Base-by-base conservation (phyloP, 2,113 vertebrate genomes). In the Proterorhinus semilunaris region DNA sequence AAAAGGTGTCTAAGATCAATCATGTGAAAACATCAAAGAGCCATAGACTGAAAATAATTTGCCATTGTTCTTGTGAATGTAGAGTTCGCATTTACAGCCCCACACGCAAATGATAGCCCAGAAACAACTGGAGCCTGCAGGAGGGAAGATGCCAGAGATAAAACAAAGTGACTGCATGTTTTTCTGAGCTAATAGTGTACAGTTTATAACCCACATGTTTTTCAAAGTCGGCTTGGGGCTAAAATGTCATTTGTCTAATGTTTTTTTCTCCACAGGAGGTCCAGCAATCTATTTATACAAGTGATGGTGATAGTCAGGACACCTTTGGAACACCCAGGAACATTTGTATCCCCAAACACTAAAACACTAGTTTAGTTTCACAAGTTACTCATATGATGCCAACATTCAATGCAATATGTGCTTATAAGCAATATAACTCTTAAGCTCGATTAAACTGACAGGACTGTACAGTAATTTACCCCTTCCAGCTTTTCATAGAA, bases 181-280 rank as follows among this genome's bases (percentile, higher is more conserved):
- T 83, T 90, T 88, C 27, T 84, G 78, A 77, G 72, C 76, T 79
- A 71, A 80, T 62, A 77, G 81, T 83, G 52, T 83, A 83, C 78
- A 80, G 69, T 68, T 58, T 82, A 83, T 55, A 83, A 80, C 81
- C 69, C 12, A 78, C 74, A 72, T 88, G 81, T 81, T 87, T 88
- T 84, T 87, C 89, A 87, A 87, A 89, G 88, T 91, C 89, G 89
- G 83, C 83, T 84, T 47, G 58, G 65, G 84, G 82, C 82, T 81
- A 82, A 90, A 89, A 88, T 90, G 88, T 84, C 88, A 90, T 92
- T 91, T 90, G 84, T 91, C 86, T 88, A 92, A 92, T 90, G 80
- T 76, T 90, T 87, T 87, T 65, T 65, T 69, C 88, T 76, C 91
- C 91, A 90, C 82, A 87, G 84, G 88, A 86, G 72, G 77, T 55